Percentiles rank a stretch among this genome's conserved stretches.
Evolutionary conservation across 1,140 invertebrate genomes (phyloP).

Genomic region (Cotesia glomerata): DNA sequence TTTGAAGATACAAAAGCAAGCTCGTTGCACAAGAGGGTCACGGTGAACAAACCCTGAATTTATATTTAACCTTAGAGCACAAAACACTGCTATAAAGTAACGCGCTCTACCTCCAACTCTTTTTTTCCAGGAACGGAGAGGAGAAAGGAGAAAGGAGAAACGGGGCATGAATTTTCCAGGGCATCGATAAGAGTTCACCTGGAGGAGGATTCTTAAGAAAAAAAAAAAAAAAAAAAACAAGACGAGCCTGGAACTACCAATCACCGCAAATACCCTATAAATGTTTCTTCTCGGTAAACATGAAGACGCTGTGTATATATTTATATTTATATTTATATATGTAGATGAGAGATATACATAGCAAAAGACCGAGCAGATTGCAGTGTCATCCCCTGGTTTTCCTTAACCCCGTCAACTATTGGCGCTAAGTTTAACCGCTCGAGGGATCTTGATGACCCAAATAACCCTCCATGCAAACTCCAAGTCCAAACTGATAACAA

Average conservation of each 20-base stretch:
- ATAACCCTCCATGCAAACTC: background rate
- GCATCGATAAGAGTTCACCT: background rate
- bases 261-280: too few species aligned
- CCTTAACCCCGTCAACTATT: background rate
- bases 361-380: too few species aligned
- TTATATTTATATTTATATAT: too few species aligned
- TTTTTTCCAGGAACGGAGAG: too few species aligned
- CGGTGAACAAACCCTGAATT: constrained; percentile 14
- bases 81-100: constrained; percentile 18
- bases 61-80: background rate
- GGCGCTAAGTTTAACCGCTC: background rate
- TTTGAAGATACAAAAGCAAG: constrained; percentile 1
- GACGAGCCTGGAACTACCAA: background rate
- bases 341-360: too few species aligned
- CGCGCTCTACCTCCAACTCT: background rate
- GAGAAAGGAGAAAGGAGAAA: constrained; percentile 1
- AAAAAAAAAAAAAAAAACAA: background rate
- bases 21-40: constrained; percentile 8
- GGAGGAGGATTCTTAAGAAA: background rate
- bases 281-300: too few species aligned
- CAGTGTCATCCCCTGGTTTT: too few species aligned
- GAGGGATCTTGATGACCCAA: background rate
- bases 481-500: background rate
- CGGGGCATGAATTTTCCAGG: background rate
- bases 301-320: too few species aligned